Evolutionary conservation across 2,797 vertebrate species (phyloP).

Genomic region (Mormyrus hasselquistii): DNA sequence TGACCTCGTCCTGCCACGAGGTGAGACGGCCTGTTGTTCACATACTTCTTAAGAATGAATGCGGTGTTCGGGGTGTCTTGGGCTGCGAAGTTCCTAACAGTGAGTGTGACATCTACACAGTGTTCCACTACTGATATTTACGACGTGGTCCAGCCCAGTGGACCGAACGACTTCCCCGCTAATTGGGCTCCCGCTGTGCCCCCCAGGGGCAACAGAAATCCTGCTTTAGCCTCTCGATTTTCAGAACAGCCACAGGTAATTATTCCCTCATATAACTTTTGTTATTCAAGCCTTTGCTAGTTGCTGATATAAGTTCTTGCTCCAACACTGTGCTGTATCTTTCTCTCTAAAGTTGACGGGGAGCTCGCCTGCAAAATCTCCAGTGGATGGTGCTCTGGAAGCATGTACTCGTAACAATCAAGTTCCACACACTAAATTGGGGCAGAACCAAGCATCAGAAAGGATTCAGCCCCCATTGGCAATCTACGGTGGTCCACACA

Average conservation of each 20-base stretch:
- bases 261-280: background rate
- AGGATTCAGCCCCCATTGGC: background rate
- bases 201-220: slow-evolving; percentile 39
- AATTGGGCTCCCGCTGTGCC: slow-evolving; percentile 40
- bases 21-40: slow-evolving; percentile 42
- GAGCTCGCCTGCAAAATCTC: background rate
- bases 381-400: background rate
- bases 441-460: slow-evolving; percentile 12
- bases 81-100: background rate
- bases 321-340: background rate
- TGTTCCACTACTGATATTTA: slow-evolving; percentile 56
- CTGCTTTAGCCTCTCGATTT: background rate
- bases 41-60: background rate
- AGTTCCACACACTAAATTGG: slow-evolving; percentile 14
- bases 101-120: slow-evolving; percentile 43
- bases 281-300: background rate
- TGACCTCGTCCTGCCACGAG: slow-evolving; percentile 63
- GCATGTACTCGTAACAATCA: slow-evolving; percentile 40
- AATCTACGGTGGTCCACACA: background rate
- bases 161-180: background rate
- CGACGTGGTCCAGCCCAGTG: slow-evolving; percentile 54
- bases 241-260: slow-evolving; percentile 29
- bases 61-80: background rate
- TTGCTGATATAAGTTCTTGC: background rate
- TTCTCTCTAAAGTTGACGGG: background rate